Conservation (phyloP, 1,140 invertebrate genomes). For the Battus philenor region DNA sequence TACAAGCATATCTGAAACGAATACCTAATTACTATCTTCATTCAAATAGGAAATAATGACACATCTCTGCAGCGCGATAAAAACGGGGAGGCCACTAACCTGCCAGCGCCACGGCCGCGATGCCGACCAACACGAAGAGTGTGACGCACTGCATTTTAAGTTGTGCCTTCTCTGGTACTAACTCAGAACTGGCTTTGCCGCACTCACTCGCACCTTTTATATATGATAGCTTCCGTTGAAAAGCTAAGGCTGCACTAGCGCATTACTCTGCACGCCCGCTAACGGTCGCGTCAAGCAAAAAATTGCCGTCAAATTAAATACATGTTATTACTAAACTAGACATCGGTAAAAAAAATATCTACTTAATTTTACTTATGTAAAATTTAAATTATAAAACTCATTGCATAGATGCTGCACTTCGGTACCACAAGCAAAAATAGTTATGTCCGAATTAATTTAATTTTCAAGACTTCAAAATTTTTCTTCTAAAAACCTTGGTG, state of each 20-base stretch:
- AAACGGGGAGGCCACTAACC: slow-evolving; percentile 66
- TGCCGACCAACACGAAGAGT: slow-evolving; percentile 42
- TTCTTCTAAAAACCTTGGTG: no score
- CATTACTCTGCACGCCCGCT: slow-evolving; percentile 39
- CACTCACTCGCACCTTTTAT: slow-evolving; percentile 41
- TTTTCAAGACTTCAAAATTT: no score
- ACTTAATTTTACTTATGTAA: slow-evolving; percentile 1
- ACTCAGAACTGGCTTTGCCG: slow-evolving; percentile 45
- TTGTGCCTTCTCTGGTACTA: slow-evolving; percentile 31
- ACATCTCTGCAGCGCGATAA: slow-evolving; percentile 25
- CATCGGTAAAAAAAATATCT: slow-evolving; percentile 19
- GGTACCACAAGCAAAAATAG: no score
- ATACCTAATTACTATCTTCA: slow-evolving; percentile 34
- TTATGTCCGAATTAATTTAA: no score
- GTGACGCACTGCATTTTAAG: slow-evolving; percentile 48
- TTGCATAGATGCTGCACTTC: no score
- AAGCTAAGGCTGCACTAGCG: slow-evolving; percentile 29
- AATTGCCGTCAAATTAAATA: slow-evolving; percentile 33
- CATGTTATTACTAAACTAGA: slow-evolving; percentile 8
- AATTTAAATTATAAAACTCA: no score
- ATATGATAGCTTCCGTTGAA: slow-evolving; percentile 32
- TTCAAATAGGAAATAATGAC: slow-evolving; percentile 30
- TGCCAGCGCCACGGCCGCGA: slow-evolving; percentile 54
- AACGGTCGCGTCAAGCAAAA: slow-evolving; percentile 48
- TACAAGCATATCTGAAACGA: slow-evolving; percentile 25